Evolutionary conservation across 2,797 vertebrate genomes (phyloP).

Genomic region (Silurus aristotelis): DNA sequence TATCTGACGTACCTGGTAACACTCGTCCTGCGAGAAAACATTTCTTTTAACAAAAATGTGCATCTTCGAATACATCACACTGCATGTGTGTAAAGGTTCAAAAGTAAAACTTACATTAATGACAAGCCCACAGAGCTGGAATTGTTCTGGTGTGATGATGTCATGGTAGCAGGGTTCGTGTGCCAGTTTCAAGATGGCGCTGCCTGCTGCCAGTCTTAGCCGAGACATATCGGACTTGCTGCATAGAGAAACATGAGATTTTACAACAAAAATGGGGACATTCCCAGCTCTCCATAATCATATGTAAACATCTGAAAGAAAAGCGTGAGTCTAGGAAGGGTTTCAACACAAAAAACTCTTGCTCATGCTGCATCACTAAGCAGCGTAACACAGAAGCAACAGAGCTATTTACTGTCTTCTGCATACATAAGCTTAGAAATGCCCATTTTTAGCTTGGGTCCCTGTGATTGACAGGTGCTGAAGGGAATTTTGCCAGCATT

Average conservation of each 20-base stretch:
- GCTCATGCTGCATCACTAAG: background rate
- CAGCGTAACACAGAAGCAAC: background rate
- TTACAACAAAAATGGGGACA: background rate
- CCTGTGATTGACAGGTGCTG: too few relatives aligned
- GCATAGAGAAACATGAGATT: constrained; percentile 44
- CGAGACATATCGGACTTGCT: constrained; percentile 99
- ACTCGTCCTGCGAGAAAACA: constrained; percentile 84
- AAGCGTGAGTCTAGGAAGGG: too few relatives aligned
- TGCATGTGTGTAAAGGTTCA: background rate
- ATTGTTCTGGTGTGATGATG: constrained; percentile 99
- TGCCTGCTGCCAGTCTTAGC: constrained; percentile 92
- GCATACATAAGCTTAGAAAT: background rate
- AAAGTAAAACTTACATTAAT: constrained; percentile 86
- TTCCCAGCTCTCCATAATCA: background rate
- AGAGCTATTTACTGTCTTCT: background rate
- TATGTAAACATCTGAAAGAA: too few relatives aligned
- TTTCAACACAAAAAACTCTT: background rate
- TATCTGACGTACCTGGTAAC: constrained; percentile 98
- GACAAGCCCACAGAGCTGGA: constrained; percentile 96
- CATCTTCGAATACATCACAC: background rate
- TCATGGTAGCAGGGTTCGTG: constrained; percentile 99
- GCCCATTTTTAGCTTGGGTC: too few relatives aligned
- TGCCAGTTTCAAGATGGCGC: constrained; percentile 98
- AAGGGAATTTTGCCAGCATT: too few relatives aligned
- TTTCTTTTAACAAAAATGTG: background rate